phyloP scores from a whole-genome alignment of 2,113 vertebrate genomes.

The Mus spicilegus region DNA sequence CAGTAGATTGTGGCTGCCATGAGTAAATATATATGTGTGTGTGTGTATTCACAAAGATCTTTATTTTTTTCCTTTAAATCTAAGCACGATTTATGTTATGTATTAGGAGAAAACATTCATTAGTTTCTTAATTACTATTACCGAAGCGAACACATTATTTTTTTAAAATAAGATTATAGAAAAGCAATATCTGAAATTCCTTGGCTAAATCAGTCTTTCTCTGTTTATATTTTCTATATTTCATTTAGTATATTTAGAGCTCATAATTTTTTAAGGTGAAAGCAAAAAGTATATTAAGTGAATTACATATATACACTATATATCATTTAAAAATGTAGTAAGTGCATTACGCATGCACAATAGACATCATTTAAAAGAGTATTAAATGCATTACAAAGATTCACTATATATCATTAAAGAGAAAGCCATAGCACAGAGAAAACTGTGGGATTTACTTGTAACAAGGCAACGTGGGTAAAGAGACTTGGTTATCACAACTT shows the following conservation, averaged over 20 bases:
- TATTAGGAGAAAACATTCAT: conserved; percentile 39
- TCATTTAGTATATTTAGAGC: conserved; percentile 32
- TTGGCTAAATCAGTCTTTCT: background rate
- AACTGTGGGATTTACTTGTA: conserved; percentile 37
- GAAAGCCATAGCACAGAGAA: background rate
- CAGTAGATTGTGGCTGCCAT: background rate
- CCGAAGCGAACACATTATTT: background rate
- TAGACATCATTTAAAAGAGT: background rate
- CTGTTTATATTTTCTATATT: conserved; percentile 39
- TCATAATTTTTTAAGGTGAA: conserved; percentile 17
- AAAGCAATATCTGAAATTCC: conserved; percentile 7
- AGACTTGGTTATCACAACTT: conserved; percentile 30
- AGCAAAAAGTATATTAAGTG: background rate
- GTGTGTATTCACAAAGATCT: background rate
- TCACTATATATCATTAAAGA: background rate
- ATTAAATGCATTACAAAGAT: conserved; percentile 39
- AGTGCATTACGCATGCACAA: background rate
- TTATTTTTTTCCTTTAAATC: background rate
- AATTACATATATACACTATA: background rate
- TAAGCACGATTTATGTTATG: background rate
- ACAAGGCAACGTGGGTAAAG: background rate
- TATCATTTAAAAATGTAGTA: background rate
- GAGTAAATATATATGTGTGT: background rate
- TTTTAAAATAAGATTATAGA: conserved; percentile 41
- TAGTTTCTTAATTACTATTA: conserved; percentile 21